Conservation (phyloP, 2,797 vertebrate species). For the Erpetoichthys calabaricus region DNA sequence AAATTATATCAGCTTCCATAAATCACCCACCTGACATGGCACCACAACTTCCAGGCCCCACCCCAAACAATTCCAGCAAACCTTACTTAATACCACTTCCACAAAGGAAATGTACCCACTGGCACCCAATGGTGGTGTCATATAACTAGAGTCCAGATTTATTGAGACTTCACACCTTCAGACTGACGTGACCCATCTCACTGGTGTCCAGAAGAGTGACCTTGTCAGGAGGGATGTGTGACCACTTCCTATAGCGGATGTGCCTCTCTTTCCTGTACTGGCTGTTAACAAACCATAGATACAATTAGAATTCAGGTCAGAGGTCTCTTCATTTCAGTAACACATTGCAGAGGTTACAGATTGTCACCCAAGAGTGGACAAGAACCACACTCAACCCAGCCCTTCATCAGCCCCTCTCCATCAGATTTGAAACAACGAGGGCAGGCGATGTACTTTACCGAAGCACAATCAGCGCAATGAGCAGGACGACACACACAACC, state of each 20-base stretch:
- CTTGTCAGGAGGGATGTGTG: conserved; percentile 68
- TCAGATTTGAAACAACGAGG: neutral
- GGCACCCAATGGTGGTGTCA: too few species aligned
- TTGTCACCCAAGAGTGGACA: too few species aligned
- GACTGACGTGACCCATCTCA: conserved; percentile 60
- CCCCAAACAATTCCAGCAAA: too few species aligned
- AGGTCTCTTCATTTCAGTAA: too few species aligned
- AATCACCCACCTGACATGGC: too few species aligned
- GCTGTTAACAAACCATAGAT: conserved; percentile 36
- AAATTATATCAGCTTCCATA: neutral
- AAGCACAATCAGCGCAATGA: conserved; percentile 73
- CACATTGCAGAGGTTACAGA: too few species aligned
- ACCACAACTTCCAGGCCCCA: too few species aligned
- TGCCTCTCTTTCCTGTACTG: conserved; percentile 70
- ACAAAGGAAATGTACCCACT: too few species aligned
- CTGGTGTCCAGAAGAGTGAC: conserved; percentile 70
- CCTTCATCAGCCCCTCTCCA: too few species aligned
- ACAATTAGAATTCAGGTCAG: neutral
- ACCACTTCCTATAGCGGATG: conserved; percentile 73
- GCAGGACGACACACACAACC: conserved; percentile 61
- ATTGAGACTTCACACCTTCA: conserved; percentile 56
- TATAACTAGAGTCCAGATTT: too few species aligned
- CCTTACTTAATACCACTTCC: too few species aligned
- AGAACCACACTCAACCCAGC: too few species aligned
- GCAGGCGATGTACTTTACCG: conserved; percentile 46